phyloP scores from a whole-genome alignment of 2,797 vertebrate species.

The Neosalanx taihuensis region DNA sequence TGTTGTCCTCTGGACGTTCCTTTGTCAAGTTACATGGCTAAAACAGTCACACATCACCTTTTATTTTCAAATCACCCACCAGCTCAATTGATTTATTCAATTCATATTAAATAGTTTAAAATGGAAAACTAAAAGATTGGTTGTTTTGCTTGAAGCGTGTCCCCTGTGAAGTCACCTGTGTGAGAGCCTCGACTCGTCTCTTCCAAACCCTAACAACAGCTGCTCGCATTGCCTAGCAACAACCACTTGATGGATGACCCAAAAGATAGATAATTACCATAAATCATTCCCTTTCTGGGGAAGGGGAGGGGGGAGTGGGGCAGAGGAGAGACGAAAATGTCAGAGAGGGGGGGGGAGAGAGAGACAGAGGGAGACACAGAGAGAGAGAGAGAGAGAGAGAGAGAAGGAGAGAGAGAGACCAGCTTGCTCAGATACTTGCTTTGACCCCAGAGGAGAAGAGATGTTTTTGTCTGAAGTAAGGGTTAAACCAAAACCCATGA shows the following conservation, averaged over 20 bases:
- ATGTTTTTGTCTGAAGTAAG: background rate
- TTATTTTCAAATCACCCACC: no score
- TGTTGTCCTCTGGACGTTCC: no score
- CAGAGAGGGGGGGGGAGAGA: constrained; percentile 36
- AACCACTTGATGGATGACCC: constrained; percentile 99
- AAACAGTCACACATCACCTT: no score
- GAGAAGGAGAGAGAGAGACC: constrained; percentile 40
- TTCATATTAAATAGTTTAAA: no score
- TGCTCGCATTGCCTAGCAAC: constrained; percentile 99
- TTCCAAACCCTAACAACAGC: constrained; percentile 96
- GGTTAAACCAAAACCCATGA: background rate
- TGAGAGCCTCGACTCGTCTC: constrained; percentile 79
- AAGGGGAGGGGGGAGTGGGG: constrained; percentile 70
- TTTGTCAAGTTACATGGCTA: no score
- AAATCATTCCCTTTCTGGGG: constrained; percentile 95
- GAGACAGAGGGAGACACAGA: background rate
- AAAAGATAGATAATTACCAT: constrained; percentile 99
- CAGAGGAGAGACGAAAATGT: constrained; percentile 62
- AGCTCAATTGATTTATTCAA: no score
- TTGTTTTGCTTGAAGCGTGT: constrained; percentile 48
- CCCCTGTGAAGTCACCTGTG: constrained; percentile 72
- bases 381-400: constrained; percentile 20
- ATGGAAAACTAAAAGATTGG: constrained; percentile 33
- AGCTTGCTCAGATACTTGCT: background rate
- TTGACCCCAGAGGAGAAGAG: background rate